phyloP scores from a whole-genome alignment of 2,113 vertebrate species.

The Malurus elegans region DNA sequence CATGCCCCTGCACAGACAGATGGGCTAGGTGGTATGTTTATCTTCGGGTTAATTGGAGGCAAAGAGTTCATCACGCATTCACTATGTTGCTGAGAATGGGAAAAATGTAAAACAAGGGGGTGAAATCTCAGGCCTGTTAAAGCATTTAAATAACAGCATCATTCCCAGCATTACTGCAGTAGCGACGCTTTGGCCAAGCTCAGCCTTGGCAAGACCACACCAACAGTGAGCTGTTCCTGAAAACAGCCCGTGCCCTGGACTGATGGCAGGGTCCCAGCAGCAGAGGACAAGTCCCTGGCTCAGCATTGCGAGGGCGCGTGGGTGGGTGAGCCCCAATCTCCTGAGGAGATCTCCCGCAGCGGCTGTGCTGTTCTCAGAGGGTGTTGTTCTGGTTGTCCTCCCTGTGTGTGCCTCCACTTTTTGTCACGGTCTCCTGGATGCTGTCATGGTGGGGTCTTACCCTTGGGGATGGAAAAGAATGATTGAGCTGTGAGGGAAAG shows the following conservation, averaged over 20 bases:
- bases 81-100: neutral
- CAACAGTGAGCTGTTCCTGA: neutral
- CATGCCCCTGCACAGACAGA: neutral
- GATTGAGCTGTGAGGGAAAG: neutral
- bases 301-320: rapidly evolving
- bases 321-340: neutral
- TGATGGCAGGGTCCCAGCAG: neutral
- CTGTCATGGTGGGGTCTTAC: conserved; percentile 29
- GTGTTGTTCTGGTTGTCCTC: conserved; percentile 51
- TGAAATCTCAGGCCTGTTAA: neutral
- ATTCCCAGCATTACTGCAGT: neutral
- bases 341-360: neutral
- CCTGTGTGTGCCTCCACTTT: conserved; percentile 21
- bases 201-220: neutral
- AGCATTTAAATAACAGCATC: neutral
- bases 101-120: neutral
- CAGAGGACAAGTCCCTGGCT: neutral
- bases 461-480: conserved; percentile 30
- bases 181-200: neutral
- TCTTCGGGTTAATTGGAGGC: neutral
- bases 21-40: neutral
- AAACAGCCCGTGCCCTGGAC: neutral
- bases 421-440: conserved; percentile 34
- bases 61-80: neutral
- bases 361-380: conserved; percentile 10